These are phyloP conservation scores for Anisognathus igniventris DNA, from an alignment of 2,797 vertebrate genomes.

Conservation along the genomic window DNA sequence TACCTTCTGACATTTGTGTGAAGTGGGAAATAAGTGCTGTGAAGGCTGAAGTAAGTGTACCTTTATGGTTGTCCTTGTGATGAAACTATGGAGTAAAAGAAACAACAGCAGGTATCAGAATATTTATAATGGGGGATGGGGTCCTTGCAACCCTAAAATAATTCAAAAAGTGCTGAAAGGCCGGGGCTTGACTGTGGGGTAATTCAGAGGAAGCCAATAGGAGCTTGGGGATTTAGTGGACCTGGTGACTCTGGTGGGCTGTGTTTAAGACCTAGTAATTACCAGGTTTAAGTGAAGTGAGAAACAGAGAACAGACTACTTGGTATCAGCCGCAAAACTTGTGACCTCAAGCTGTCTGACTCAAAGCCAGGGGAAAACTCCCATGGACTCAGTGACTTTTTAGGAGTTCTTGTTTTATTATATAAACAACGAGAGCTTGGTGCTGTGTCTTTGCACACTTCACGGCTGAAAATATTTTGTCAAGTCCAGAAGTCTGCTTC, in stretches of 20 bases:
- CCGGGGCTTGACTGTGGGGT: fast-evolving
- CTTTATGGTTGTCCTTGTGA: not conserved
- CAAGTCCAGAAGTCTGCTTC: not conserved
- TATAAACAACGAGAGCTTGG: not conserved
- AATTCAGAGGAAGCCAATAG: not conserved
- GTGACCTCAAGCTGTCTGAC: not conserved
- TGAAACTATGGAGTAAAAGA: not conserved
- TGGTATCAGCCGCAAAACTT: not conserved
- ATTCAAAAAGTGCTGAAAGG: not conserved
- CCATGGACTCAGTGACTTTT: not conserved
- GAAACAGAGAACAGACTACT: not conserved
- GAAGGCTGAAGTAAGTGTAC: not conserved
- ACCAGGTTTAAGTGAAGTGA: not conserved
- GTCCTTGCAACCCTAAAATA: not conserved
- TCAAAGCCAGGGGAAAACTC: not conserved
- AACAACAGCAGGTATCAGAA: not conserved
- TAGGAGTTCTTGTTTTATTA: not conserved
- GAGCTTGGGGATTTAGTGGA: not conserved
- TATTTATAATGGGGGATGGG: not conserved
- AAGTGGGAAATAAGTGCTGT: not conserved
- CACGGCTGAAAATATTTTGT: not conserved
- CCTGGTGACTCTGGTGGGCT: not conserved
- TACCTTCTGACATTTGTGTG: not conserved
- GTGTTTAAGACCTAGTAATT: not conserved
- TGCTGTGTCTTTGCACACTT: not conserved